A percentile compares a stretch with the other conserved stretches of the same genome.
phyloP scores from a whole-genome alignment of 2,797 vertebrate genomes.

The Cossypha heuglini region DNA sequence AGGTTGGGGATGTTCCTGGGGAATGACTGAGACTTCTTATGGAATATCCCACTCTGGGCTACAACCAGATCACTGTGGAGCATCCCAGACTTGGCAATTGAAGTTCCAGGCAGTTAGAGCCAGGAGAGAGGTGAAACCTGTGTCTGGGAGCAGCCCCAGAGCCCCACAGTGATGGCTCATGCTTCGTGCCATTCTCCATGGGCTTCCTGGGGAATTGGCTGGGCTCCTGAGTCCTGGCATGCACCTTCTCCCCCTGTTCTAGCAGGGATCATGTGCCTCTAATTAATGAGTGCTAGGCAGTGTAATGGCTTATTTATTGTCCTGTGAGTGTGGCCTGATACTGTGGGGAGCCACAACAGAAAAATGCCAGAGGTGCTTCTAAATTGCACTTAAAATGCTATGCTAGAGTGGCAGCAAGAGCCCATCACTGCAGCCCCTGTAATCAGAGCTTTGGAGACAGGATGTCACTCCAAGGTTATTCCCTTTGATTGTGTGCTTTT shows the following conservation, averaged over 20 bases:
- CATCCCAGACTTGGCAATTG: not conserved
- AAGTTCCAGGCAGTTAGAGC: not conserved
- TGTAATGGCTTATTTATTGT: not conserved
- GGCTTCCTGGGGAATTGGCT: not conserved
- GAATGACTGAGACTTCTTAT: not conserved
- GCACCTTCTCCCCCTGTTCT: not conserved
- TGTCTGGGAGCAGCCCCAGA: not conserved
- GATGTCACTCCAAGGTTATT: not conserved
- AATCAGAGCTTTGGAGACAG: not conserved
- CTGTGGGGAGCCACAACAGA: not conserved
- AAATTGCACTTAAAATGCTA: not conserved
- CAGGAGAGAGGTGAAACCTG: not conserved
- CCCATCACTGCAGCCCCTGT: not conserved
- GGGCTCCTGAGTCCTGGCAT: not conserved
- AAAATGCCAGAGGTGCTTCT: not conserved
- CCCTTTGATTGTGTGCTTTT: not conserved
- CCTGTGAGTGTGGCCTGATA: not conserved
- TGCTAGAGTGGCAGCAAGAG: fast-evolving
- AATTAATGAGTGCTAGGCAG: not conserved
- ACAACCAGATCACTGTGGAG: fast-evolving
- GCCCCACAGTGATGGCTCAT: fast-evolving
- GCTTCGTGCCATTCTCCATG: not conserved
- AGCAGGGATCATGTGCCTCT: not conserved
- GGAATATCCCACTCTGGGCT: not conserved
- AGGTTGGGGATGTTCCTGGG: not conserved